Percentiles rank a stretch among this genome's conserved stretches.
Conservation (phyloP, 2,888 invertebrate species). For the Cosmorhoe ocellata region DNA sequence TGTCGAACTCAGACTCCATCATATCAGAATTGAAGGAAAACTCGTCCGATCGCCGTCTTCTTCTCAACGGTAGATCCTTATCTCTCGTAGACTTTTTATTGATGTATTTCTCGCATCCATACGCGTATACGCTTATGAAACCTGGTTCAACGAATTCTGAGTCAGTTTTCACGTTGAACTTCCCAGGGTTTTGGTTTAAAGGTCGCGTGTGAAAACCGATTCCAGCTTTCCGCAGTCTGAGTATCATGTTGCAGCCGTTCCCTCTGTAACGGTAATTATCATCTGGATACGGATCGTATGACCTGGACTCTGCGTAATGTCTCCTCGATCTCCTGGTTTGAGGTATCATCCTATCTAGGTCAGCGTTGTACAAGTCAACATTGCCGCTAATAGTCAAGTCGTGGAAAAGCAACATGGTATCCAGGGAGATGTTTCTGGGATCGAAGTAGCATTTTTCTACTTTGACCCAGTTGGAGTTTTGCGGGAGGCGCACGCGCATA, state of each 20-base stretch:
- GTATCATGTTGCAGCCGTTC: conserved; percentile 89
- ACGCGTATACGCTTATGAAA: conserved; percentile 92
- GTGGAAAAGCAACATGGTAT: conserved; percentile 89
- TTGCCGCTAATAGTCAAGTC: conserved; percentile 91
- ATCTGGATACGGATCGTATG: conserved; percentile 54
- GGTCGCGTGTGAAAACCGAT: conserved; percentile 90
- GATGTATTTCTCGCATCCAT: conserved; percentile 87
- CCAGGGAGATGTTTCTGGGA: conserved; percentile 87
- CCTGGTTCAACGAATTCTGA: conserved; percentile 93
- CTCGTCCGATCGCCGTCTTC: conserved; percentile 66
- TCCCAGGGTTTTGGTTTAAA: conserved; percentile 85
- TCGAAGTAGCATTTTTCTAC: conserved; percentile 90
- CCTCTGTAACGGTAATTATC: conserved; percentile 58
- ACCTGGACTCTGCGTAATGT: conserved; percentile 66
- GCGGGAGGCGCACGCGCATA: conserved; percentile 86
- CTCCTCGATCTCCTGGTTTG: conserved; percentile 55
- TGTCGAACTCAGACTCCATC: conserved; percentile 45
- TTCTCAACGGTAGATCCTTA: conserved; percentile 61
- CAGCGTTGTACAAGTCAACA: conserved; percentile 83
- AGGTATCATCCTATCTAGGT: conserved; percentile 62
- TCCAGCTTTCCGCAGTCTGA: conserved; percentile 88
- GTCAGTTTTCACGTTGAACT: conserved; percentile 89
- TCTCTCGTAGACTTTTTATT: conserved; percentile 69
- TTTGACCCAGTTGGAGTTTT: conserved; percentile 85
- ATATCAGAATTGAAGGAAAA: conserved; percentile 67